Base-by-base conservation (phyloP, 2,888 invertebrate genomes). In the Melanostoma mellinum region DNA sequence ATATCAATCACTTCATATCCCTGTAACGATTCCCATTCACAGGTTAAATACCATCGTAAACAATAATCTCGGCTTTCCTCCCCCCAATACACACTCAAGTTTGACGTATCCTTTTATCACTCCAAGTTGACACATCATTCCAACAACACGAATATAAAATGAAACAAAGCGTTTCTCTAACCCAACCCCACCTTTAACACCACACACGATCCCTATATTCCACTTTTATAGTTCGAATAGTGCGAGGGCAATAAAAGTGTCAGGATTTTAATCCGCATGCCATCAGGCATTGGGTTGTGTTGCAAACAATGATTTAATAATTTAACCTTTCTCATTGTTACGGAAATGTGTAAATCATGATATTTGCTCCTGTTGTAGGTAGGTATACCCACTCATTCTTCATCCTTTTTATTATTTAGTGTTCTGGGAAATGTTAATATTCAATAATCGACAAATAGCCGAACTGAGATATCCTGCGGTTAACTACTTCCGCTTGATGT, bases 371-470 rank as follows among this genome's bases (percentile, higher is more conserved):
- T 8, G 20, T 20, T 20, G 20, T 20, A 20, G 48, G 6, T n/a
- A 9, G 48, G 6, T n/a, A 9, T 38, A 58, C 52, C n/a, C 38
- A 38, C 38, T 6, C 60, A 53, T 61, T 40, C 42, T 56, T 56
- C 60, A 73, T 67, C 36, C 38, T 32, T 50, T 71, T 58, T 30
- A 75, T 81, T 68, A 72, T 81, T 77, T 52, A 73, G 67, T 52
- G 61, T 48, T 20, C 36, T 63, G 58, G 55, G 61, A 77, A 77
- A 67, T 60, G 50, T 78, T 68, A 77, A 82, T 82, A 82, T 73
- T 82, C 77, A 78, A 73, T 68, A 82, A 82, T 73, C 82, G 82
- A 78, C 73, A 78, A 82, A 82, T 82, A 73, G 56, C 67, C 72
- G 40, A 68, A 73, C 78, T 73, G 82, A 72, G 67, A 78, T 78